phyloP scores from a whole-genome alignment of 1,140 invertebrate species.

The Drosophila novamexicana region DNA sequence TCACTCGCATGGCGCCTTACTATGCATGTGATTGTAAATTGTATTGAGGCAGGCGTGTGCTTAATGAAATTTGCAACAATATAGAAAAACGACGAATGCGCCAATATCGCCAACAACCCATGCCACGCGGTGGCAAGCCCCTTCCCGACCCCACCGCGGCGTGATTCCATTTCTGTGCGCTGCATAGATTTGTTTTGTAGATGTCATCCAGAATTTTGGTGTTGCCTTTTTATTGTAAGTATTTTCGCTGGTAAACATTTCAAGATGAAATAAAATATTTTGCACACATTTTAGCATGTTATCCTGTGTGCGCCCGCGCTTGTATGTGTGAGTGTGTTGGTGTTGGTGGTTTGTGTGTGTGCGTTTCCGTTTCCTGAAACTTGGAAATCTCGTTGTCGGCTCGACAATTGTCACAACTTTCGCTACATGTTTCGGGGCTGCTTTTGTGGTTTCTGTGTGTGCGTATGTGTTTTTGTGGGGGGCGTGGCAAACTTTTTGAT shows the following conservation, averaged over 20 bases:
- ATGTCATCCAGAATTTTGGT: constrained; percentile 63
- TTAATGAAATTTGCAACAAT: constrained; percentile 78
- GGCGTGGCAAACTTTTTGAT: constrained; percentile 75
- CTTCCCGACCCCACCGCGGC: not conserved
- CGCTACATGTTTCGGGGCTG: constrained; percentile 67
- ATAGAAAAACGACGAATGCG: constrained; percentile 39
- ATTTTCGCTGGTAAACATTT: constrained; percentile 54
- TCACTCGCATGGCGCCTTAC: constrained; percentile 69
- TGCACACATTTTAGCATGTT: constrained; percentile 26
- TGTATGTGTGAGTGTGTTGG: constrained; percentile 27
- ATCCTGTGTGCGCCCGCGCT: not conserved
- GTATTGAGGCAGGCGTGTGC: constrained; percentile 64
- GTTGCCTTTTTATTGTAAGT: constrained; percentile 74
- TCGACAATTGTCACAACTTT: constrained; percentile 73
- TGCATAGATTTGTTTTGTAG: constrained; percentile 63
- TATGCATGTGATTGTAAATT: constrained; percentile 76
- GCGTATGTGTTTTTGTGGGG: constrained; percentile 4
- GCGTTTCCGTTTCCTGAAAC: constrained; percentile 68
- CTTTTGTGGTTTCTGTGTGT: constrained; percentile 58
- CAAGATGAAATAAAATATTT: constrained; percentile 68
- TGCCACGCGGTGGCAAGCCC: not conserved
- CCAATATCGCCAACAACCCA: constrained; percentile 10
- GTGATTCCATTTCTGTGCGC: constrained; percentile 37
- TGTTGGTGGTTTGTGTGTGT: constrained; percentile 26
- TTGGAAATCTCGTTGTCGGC: constrained; percentile 44